Conservation (phyloP, 2,888 invertebrate species). For the Linyphia triangularis region DNA sequence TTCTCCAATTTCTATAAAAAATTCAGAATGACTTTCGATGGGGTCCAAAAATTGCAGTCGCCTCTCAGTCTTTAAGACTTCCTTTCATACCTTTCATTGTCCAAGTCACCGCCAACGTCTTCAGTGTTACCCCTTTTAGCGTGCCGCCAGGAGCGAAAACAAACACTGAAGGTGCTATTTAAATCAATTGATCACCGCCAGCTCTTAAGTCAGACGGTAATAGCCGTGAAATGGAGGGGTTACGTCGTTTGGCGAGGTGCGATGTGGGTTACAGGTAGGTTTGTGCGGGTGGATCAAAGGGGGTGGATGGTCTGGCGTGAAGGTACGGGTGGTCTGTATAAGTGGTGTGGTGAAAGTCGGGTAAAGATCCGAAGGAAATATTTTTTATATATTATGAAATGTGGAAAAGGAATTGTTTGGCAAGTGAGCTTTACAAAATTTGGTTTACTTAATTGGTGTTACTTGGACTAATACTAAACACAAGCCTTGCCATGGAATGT, state of each 20-base stretch:
- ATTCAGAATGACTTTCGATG: too few relatives aligned
- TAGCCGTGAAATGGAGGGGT: constrained; percentile 43
- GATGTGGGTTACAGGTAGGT: constrained; percentile 35
- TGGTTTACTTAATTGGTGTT: too few relatives aligned
- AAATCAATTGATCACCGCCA: constrained; percentile 39
- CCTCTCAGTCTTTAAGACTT: too few relatives aligned
- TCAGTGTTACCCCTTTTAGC: background rate
- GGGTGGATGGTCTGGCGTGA: background rate
- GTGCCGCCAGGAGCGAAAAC: constrained; percentile 28
- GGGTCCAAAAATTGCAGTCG: background rate
- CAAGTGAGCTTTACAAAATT: background rate
- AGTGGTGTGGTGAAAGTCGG: too few relatives aligned
- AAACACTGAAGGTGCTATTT: constrained; percentile 52
- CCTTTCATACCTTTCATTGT: too few relatives aligned
- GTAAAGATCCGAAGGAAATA: too few relatives aligned
- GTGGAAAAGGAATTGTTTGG: background rate
- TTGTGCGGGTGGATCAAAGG: constrained; percentile 48
- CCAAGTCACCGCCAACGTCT: constrained; percentile 1
- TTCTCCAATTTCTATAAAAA: too few relatives aligned
- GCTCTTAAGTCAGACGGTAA: background rate
- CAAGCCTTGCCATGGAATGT: too few relatives aligned
- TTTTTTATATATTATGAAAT: too few relatives aligned
- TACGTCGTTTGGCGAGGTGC: constrained; percentile 15
- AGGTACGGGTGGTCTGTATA: constrained; percentile 11
- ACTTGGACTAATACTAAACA: too few relatives aligned